Conservation (phyloP, 2,113 vertebrate genomes). For the Isichthys henryi region DNA sequence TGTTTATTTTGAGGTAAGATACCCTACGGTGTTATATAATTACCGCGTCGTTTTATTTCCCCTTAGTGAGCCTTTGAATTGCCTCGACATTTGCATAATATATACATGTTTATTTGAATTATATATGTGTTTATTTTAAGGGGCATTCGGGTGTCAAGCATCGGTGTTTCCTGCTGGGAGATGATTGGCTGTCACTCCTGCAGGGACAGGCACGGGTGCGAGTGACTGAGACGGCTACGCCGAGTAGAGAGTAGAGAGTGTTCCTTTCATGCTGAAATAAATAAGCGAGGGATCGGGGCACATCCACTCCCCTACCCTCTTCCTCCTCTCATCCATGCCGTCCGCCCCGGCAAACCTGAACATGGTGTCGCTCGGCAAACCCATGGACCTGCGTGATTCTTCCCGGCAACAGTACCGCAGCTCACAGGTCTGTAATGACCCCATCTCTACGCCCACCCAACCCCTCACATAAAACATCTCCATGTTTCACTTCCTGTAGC, state of each 20-base stretch:
- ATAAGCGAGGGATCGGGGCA: neutral
- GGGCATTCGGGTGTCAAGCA: neutral
- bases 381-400: neutral
- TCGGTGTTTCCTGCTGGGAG: neutral
- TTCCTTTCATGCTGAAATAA: neutral
- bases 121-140: neutral
- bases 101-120: neutral
- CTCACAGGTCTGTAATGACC: neutral
- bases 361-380: neutral
- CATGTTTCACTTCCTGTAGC: neutral
- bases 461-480: neutral
- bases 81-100: neutral
- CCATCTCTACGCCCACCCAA: neutral
- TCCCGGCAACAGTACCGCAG: neutral
- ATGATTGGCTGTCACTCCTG: neutral
- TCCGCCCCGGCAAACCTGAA: neutral
- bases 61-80: neutral
- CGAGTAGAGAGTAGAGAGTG: neutral
- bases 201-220: neutral
- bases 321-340: neutral
- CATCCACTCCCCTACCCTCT: neutral
- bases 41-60: neutral
- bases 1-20: neutral
- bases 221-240: neutral
- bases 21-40: neutral